Conservation (phyloP, 35 echinoderm and acorn worm genomes). For the Ptychodera flava region DNA sequence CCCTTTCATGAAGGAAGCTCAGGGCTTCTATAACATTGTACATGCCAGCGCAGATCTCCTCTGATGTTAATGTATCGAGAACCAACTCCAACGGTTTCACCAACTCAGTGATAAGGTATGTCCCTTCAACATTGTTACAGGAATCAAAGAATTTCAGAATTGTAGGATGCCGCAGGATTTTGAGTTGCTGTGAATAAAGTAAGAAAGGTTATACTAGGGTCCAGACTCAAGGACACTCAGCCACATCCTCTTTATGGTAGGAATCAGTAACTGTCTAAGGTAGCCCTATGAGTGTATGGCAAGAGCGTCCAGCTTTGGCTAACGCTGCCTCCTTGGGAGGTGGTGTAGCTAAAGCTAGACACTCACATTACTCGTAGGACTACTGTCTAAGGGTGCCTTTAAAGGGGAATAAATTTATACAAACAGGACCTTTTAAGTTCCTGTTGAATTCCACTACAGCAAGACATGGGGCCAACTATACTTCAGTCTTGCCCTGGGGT, state of each 20-base stretch:
- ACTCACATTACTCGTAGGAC: background rate
- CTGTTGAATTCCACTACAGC: too few relatives aligned
- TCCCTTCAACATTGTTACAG: slow-evolving; percentile 86
- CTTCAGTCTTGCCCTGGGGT: too few relatives aligned
- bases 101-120: slow-evolving; percentile 87
- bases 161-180: slow-evolving; percentile 82
- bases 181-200: slow-evolving; percentile 66
- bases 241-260: too few relatives aligned
- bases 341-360: background rate
- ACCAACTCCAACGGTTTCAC: slow-evolving; percentile 87
- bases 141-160: slow-evolving; percentile 98
- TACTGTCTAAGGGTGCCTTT: too few relatives aligned
- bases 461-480: too few relatives aligned
- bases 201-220: background rate
- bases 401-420: too few relatives aligned
- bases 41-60: slow-evolving; percentile 92
- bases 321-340: background rate
- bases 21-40: slow-evolving; percentile 86
- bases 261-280: background rate
- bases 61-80: slow-evolving; percentile 72
- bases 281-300: too few relatives aligned
- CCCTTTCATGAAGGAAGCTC: slow-evolving; percentile 70
- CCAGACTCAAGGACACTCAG: background rate
- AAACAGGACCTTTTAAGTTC: too few relatives aligned
- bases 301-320: background rate